Evolutionary conservation across 2,113 vertebrate species (phyloP).

Genomic region (Myotis lucifugus): DNA sequence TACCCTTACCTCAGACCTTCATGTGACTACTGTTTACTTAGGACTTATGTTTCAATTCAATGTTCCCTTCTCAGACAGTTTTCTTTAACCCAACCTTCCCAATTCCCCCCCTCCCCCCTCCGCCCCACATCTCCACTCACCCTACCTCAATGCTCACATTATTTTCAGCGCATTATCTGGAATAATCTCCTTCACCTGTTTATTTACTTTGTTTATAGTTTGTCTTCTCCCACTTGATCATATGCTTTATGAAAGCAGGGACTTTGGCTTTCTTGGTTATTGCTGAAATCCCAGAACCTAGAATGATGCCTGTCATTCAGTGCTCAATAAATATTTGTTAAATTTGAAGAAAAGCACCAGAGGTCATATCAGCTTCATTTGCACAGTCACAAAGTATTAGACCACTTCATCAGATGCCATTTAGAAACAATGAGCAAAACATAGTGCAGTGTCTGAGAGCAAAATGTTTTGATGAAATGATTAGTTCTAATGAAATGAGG

Average conservation of each 20-base stretch:
- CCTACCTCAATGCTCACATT: neutral
- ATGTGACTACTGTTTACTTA: neutral
- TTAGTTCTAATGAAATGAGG: neutral
- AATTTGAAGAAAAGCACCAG: constrained; percentile 27
- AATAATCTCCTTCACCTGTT: neutral
- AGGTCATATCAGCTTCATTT: constrained; percentile 28
- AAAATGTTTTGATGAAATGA: constrained; percentile 9
- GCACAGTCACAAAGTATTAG: neutral
- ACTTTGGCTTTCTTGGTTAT: neutral
- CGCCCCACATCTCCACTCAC: neutral
- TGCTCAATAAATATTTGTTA: constrained; percentile 17
- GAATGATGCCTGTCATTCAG: neutral
- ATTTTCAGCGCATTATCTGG: neutral
- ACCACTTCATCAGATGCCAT: neutral
- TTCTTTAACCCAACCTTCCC: neutral
- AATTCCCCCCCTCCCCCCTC: too few relatives aligned
- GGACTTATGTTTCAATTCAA: neutral
- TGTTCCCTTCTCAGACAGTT: neutral
- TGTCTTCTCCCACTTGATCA: neutral
- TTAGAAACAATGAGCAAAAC: constrained; percentile 25
- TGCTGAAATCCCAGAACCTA: neutral
- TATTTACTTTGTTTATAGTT: neutral
- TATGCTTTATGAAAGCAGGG: neutral
- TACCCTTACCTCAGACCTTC: neutral
- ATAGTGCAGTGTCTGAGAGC: neutral